Conservation (phyloP, 2,888 invertebrate species). For the Drosophila prolongata region DNA sequence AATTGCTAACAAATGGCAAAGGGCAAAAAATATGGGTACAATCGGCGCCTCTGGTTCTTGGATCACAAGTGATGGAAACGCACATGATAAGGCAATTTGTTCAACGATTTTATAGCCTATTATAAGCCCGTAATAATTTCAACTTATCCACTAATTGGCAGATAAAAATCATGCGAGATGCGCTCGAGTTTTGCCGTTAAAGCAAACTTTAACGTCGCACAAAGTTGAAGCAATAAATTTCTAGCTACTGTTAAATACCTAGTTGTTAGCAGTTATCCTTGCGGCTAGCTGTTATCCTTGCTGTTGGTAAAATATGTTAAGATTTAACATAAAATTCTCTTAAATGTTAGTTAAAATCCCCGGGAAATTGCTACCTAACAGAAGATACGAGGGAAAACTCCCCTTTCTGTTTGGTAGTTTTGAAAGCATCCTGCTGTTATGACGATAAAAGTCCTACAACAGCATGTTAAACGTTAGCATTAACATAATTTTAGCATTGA, state of each 20-base stretch:
- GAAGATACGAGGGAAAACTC: not conserved
- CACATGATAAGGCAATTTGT: conserved; percentile 23
- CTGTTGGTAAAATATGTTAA: not conserved
- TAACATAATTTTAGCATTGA: not conserved
- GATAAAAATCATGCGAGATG: conserved; percentile 26
- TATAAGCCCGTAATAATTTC: conserved; percentile 22
- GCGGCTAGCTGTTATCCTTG: conserved; percentile 3
- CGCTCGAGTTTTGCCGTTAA: not conserved
- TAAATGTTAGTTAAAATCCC: not conserved
- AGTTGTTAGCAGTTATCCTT: too few species aligned
- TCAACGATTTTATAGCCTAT: conserved; percentile 4
- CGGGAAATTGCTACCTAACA: not conserved
- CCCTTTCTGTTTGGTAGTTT: not conserved
- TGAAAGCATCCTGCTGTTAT: not conserved
- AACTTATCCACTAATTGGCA: conserved; percentile 22
- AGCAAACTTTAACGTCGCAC: conserved; percentile 4
- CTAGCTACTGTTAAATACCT: not conserved
- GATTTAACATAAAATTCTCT: not conserved
- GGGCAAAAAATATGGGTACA: conserved; percentile 43
- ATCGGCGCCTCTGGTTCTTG: conserved; percentile 60
- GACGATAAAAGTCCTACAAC: too few species aligned
- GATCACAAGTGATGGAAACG: conserved; percentile 20
- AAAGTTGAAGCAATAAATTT: conserved; percentile 9
- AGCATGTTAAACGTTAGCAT: not conserved
- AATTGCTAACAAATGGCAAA: conserved; percentile 68